Evolutionary conservation across 2,797 vertebrate species (phyloP), one percentile per base, ranked within the genome.

Genomic region (Pelochelys cantorii): DNA sequence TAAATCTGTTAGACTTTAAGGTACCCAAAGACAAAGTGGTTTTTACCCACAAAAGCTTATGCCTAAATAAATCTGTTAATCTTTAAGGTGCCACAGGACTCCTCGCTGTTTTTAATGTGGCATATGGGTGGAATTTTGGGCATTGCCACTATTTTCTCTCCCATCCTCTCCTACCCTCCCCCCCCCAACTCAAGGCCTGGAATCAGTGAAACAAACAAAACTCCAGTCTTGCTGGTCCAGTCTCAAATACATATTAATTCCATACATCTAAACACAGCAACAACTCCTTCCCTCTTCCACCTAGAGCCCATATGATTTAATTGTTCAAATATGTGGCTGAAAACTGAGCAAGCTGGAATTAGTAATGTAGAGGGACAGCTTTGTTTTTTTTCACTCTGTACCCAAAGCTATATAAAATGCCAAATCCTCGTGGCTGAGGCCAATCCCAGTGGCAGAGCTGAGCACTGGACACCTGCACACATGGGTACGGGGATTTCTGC

Each of bases 361-460:
- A 12, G 1, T 29, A 37, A 48, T 25, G 31, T 0, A 1, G 7
- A 18, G 60, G 31, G 25, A 82, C 4, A 42, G 8, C 2, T 4
- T 74, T 29, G 3, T 0, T 14, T 42, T 83, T 82, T 48, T 89
- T 48, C 6, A 14, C 17, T 10, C 0, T 5, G 15, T 34, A 1
- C 18, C 54, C 57, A 75, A 86, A 92, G 3, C 29, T 9, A 74
- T 56, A 54, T 68, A 23, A 77, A n/a, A 65, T 14, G 14, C 1
- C 27, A 57, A 89, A 89, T 86, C 31, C 4, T 62, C 10, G 15
- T 2, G 4, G 11, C 81, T 34, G 5, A 79, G 6, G 34, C 22
- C 1, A 1, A 8, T 8, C 34, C 27, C 6, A 2, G 5, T 5
- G 81, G 10, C 3, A 48, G 14, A 92, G 11, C 11, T 68, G 34